Percentiles rank a stretch among this genome's conserved stretches.
phyloP scores from a whole-genome alignment of 1,140 invertebrate species.

The Bombus vancouverensis region DNA sequence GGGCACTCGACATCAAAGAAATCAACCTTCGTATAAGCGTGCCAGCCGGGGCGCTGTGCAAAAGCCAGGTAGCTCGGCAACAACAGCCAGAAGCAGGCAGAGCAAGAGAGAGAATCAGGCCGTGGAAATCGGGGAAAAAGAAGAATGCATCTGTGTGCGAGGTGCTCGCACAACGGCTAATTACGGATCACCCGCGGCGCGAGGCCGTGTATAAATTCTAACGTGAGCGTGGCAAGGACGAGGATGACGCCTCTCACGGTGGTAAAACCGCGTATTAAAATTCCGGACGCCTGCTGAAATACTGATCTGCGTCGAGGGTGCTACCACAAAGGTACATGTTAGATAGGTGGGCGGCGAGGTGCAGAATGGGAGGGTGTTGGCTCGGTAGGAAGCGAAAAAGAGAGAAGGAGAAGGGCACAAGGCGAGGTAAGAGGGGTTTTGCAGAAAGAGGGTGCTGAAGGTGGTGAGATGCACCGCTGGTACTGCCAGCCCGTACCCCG shows the following conservation, averaged over 20 bases:
- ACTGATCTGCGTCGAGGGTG: slow-evolving; percentile 66
- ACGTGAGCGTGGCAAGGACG: slow-evolving; percentile 2
- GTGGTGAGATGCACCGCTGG: slow-evolving; percentile 63
- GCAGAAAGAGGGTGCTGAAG: slow-evolving; percentile 12
- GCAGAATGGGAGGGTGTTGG: neutral
- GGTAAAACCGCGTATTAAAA: slow-evolving; percentile 74
- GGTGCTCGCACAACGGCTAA: slow-evolving; percentile 13
- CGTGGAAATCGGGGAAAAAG: neutral
- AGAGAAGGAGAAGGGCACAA: neutral
- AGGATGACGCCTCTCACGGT: slow-evolving; percentile 6
- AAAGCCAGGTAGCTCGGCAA: neutral
- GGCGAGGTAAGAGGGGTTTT: neutral
- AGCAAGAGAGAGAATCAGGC: neutral
- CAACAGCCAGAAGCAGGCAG: neutral
- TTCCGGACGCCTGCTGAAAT: slow-evolving; percentile 72
- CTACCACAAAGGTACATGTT: slow-evolving; percentile 36
- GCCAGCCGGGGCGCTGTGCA: neutral
- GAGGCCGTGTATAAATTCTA: slow-evolving; percentile 37
- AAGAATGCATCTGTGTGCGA: neutral
- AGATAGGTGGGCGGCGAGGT: slow-evolving; percentile 19
- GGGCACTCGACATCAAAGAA: neutral
- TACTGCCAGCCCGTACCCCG: slow-evolving; percentile 68
- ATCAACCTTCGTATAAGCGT: neutral
- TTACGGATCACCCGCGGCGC: slow-evolving; percentile 43
- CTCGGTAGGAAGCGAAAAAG: neutral